These are phyloP conservation scores for Dendrocopos noguchii DNA, from an alignment of 2,113 vertebrate genomes.

Conservation along the genomic window DNA sequence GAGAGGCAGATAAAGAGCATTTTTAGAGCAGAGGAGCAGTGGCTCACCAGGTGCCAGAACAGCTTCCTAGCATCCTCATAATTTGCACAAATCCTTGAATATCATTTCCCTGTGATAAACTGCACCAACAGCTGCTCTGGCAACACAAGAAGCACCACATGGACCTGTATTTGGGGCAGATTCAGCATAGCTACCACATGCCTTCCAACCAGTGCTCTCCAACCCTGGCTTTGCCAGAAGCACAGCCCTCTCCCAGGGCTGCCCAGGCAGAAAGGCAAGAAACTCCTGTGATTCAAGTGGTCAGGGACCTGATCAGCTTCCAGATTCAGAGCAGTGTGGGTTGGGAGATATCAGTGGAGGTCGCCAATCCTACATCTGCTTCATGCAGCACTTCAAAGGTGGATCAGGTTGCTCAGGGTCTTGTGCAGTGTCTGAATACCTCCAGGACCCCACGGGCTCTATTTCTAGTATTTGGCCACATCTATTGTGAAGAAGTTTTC, in stretches of 20 bases:
- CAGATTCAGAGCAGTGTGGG: not conserved
- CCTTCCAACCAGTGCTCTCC: not conserved
- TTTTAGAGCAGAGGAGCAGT: constrained; percentile 12
- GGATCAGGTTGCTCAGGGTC: not conserved
- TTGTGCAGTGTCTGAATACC: not conserved
- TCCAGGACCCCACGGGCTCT: not conserved
- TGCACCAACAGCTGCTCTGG: not conserved
- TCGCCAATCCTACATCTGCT: not conserved
- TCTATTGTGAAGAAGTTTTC: not conserved
- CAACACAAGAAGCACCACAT: not conserved
- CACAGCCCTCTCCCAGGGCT: not conserved
- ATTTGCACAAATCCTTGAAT: not conserved
- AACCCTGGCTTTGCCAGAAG: not conserved
- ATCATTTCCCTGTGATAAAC: not conserved
- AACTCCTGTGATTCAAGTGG: not conserved
- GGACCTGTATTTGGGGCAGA: not conserved
- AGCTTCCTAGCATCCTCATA: not conserved
- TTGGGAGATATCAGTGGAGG: not conserved
- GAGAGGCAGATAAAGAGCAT: constrained; percentile 29
- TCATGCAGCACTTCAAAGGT: not conserved
- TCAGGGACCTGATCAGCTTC: not conserved
- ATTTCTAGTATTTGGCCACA: fast-evolving
- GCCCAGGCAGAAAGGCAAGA: not conserved
- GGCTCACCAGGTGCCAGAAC: constrained; percentile 14
- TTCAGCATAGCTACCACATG: fast-evolving